Conservation (phyloP, 2,888 invertebrate species). For the Drosophila cyrtoloma region DNA sequence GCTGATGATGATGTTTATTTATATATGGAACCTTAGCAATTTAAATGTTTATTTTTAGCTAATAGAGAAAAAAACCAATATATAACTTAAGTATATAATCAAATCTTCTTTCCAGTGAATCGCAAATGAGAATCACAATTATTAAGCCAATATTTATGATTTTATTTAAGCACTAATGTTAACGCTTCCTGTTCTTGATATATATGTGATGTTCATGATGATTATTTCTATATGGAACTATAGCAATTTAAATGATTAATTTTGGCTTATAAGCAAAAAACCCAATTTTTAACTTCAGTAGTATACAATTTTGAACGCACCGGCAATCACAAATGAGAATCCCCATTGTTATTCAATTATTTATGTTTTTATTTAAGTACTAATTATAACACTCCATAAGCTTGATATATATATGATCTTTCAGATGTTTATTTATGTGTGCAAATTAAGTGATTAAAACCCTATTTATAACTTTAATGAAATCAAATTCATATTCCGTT, state of each 20-base stretch:
- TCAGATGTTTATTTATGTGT: too few relatives aligned
- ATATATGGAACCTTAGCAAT: slow-evolving; percentile 10
- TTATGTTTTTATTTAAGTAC: slow-evolving; percentile 60
- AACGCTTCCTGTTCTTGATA: slow-evolving; percentile 47
- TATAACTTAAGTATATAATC: not conserved
- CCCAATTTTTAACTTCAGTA: not conserved
- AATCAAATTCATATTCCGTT: too few relatives aligned
- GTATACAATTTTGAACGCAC: not conserved
- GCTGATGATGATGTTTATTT: not conserved
- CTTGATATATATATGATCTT: slow-evolving; percentile 6
- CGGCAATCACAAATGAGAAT: not conserved
- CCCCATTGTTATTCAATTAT: slow-evolving; percentile 10
- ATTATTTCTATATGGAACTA: slow-evolving; percentile 5
- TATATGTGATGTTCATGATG: not conserved
- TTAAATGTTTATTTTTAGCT: not conserved
- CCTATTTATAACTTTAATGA: slow-evolving; percentile 19
- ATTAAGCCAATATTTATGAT: slow-evolving; percentile 13
- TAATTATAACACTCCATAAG: slow-evolving; percentile 52
- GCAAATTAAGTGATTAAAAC: slow-evolving; percentile 28
- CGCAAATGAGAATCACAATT: slow-evolving; percentile 1
- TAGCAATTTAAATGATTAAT: not conserved
- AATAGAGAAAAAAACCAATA: not conserved
- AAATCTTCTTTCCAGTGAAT: not conserved
- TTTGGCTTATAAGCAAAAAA: not conserved
- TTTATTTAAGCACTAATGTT: slow-evolving; percentile 64